phyloP scores from a whole-genome alignment of 2,888 invertebrate species.

The Geophilus truncorum region DNA sequence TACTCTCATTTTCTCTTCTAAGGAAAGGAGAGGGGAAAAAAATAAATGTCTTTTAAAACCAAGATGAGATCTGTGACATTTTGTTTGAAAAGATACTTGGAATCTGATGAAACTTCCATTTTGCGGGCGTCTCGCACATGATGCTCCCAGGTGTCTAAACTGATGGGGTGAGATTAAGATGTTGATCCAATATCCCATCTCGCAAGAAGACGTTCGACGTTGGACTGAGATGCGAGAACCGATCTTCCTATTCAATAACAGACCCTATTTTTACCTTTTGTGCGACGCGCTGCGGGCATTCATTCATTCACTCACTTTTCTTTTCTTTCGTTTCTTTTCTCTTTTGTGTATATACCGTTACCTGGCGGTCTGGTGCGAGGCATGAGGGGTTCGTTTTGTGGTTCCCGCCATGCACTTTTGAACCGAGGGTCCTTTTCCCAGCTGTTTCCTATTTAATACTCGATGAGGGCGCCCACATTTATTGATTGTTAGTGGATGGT shows the following conservation, averaged over 20 bases:
- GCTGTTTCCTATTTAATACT: slow-evolving; percentile 11
- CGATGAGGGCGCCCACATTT: slow-evolving; percentile 15
- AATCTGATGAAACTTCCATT: slow-evolving; percentile 25
- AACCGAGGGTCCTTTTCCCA: slow-evolving; percentile 1
- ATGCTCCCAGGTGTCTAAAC: slow-evolving; percentile 27
- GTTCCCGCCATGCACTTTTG: slow-evolving; percentile 10
- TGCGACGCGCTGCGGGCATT: slow-evolving; percentile 3
- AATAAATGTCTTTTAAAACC: slow-evolving; percentile 2
- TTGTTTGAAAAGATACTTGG: slow-evolving; percentile 14
- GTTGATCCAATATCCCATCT: slow-evolving; percentile 27
- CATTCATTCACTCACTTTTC: neutral
- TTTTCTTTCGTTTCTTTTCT: neutral
- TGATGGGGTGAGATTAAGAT: slow-evolving; percentile 27
- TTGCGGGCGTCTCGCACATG: neutral
- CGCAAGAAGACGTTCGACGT: slow-evolving; percentile 7
- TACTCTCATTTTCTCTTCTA: neutral
- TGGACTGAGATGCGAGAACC: slow-evolving; percentile 14
- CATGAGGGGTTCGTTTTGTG: slow-evolving; percentile 5
- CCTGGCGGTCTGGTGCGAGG: slow-evolving; percentile 2
- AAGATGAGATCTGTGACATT: slow-evolving; percentile 16
- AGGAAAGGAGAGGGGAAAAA: neutral
- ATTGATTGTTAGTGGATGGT: neutral
- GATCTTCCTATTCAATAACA: slow-evolving; percentile 22
- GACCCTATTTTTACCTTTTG: slow-evolving; percentile 15
- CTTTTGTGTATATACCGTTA: neutral